Evolutionary conservation across 2,888 invertebrate genomes (phyloP).

Genomic region (Cephus nigrinus): DNA sequence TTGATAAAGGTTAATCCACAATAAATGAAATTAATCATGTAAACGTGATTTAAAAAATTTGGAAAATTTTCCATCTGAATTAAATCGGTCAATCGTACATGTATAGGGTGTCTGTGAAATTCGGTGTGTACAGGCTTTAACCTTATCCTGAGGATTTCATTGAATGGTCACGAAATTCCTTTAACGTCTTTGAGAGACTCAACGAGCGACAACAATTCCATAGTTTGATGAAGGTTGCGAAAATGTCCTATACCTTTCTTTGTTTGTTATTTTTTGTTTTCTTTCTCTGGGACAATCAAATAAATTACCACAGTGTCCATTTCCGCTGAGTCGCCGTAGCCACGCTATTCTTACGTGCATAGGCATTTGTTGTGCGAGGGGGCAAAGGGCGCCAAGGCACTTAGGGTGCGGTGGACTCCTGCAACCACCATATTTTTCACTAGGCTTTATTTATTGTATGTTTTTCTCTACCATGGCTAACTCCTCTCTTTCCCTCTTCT

Average conservation of each 20-base stretch:
- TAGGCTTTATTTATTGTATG: constrained; percentile 52
- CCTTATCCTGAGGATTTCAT: neutral
- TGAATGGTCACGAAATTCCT: neutral
- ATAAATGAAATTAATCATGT: neutral
- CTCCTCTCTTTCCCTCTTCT: constrained; percentile 25
- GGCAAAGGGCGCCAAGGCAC: constrained; percentile 55
- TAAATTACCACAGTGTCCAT: constrained; percentile 15
- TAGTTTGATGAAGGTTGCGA: neutral
- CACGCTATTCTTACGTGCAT: constrained; percentile 43
- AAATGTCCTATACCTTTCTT: neutral
- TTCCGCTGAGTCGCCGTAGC: constrained; percentile 34
- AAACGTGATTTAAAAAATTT: neutral
- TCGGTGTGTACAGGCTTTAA: neutral
- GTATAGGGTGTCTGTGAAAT: neutral
- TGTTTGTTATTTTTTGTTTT: neutral
- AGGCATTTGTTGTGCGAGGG: constrained; percentile 41
- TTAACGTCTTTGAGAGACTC: neutral
- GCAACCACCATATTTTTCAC: constrained; percentile 52
- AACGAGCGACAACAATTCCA: neutral
- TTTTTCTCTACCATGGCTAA: constrained; percentile 34
- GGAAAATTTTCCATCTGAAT: neutral
- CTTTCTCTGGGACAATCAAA: constrained; percentile 11
- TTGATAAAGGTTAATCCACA: neutral
- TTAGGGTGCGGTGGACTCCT: constrained; percentile 48
- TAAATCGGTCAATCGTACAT: neutral